Evolutionary conservation across 64 coral and sea anemone species (phyloP).

Genomic region (Dendronephthya gigantea): DNA sequence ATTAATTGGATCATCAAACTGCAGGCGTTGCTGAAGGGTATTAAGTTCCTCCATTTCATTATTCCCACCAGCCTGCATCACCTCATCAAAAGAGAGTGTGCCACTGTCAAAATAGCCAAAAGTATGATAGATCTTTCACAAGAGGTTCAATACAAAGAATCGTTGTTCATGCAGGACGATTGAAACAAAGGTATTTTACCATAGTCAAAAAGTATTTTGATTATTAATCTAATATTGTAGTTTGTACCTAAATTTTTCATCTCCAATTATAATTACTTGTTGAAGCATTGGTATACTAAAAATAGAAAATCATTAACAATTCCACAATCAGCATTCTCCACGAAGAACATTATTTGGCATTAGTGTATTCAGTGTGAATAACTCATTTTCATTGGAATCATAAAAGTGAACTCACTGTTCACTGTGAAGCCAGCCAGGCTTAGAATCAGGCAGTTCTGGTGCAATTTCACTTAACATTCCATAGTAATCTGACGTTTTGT

Average conservation of each 20-base stretch:
- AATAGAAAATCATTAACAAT: neutral
- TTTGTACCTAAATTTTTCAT: neutral
- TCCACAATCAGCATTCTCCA: too few relatives aligned
- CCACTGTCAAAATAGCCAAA: constrained; percentile 43
- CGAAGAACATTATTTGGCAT: too few relatives aligned
- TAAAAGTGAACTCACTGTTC: constrained; percentile 43
- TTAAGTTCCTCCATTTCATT: constrained; percentile 40
- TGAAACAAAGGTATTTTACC: too few relatives aligned
- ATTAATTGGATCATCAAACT: constrained; percentile 90
- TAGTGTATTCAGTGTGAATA: too few relatives aligned
- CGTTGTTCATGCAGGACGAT: too few relatives aligned
- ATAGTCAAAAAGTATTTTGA: too few relatives aligned
- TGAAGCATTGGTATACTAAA: constrained; percentile 7
- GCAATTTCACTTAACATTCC: constrained; percentile 73
- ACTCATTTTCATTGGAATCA: too few relatives aligned
- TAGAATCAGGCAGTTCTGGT: constrained; percentile 54
- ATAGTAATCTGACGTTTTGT: constrained; percentile 92
- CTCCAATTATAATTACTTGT: constrained; percentile 11
- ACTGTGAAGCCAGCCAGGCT: constrained; percentile 59
- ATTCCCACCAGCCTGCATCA: constrained; percentile 44
- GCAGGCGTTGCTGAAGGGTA: constrained; percentile 49
- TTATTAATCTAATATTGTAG: too few relatives aligned
- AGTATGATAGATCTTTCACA: too few relatives aligned
- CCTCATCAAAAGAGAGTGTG: constrained; percentile 58
- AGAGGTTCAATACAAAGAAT: too few relatives aligned